Conservation (phyloP, 2,888 invertebrate genomes). For the Ferrisia virgata region DNA sequence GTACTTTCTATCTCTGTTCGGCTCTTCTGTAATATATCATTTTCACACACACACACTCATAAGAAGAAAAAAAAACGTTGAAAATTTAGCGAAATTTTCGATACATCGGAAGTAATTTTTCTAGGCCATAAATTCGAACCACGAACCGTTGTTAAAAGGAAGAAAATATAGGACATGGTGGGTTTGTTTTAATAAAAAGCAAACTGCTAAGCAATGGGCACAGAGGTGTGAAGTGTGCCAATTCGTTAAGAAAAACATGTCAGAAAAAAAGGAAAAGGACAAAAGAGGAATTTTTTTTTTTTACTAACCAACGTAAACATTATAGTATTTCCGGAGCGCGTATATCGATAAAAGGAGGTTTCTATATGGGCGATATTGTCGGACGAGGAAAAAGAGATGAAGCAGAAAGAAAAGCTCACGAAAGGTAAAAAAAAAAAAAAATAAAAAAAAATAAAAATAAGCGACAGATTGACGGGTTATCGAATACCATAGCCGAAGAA, state of each 20-base stretch:
- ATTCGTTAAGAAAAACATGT: conserved; percentile 26
- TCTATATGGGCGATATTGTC: background rate
- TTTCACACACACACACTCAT: too few species aligned
- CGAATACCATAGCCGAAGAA: background rate
- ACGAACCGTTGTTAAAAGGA: background rate
- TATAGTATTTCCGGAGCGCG: conserved; percentile 5
- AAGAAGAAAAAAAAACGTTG: too few species aligned
- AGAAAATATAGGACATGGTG: background rate
- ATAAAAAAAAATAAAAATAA: background rate
- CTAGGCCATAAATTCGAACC: background rate
- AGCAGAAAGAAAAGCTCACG: background rate
- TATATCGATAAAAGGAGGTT: conserved; percentile 23
- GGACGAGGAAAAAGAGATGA: background rate
- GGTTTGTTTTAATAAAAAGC: conserved; percentile 15
- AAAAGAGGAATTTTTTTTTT: background rate
- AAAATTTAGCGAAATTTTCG: too few species aligned
- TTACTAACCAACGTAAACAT: background rate
- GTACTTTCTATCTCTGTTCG: too few species aligned
- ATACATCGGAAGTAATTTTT: background rate
- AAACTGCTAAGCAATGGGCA: background rate
- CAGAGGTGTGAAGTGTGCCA: background rate
- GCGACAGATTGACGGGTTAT: conserved; percentile 20
- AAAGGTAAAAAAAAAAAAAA: background rate
- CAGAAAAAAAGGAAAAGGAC: background rate
- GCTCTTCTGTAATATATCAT: too few species aligned